Conservation (phyloP, 2,113 vertebrate genomes). For the Cyphomyrus discorhynchus region DNA sequence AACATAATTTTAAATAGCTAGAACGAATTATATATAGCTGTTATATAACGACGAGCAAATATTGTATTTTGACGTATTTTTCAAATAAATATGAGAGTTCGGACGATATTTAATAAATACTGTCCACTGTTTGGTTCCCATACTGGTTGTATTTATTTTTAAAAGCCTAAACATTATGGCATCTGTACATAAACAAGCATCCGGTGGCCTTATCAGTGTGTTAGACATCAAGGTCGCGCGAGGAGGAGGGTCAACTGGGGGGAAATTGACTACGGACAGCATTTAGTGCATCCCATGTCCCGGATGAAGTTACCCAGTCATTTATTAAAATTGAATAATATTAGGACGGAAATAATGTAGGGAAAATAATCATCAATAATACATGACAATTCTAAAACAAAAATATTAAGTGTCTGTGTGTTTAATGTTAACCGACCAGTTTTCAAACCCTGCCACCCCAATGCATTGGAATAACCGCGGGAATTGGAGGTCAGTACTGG, state of each 20-base stretch:
- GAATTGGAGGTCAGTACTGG: background rate
- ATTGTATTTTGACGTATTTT: background rate
- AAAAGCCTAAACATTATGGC: background rate
- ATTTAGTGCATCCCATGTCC: background rate
- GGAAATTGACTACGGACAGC: background rate
- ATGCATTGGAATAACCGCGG: background rate
- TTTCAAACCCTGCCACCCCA: background rate
- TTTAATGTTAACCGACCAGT: background rate
- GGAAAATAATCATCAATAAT: background rate
- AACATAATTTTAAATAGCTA: background rate
- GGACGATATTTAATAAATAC: background rate
- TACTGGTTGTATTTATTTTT: background rate
- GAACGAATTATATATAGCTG: background rate
- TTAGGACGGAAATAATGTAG: background rate
- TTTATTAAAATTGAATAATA: background rate
- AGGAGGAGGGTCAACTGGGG: slow-evolving; percentile 14
- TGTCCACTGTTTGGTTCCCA: background rate
- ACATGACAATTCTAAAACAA: background rate
- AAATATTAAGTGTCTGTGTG: background rate
- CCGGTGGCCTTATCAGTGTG: background rate
- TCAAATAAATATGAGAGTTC: background rate
- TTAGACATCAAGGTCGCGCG: slow-evolving; percentile 30
- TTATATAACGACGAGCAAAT: background rate
- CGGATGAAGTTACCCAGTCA: slow-evolving; percentile 5
- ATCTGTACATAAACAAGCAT: background rate